Base-by-base conservation (phyloP, 2,797 vertebrate species). In the Carduelis carduelis region DNA sequence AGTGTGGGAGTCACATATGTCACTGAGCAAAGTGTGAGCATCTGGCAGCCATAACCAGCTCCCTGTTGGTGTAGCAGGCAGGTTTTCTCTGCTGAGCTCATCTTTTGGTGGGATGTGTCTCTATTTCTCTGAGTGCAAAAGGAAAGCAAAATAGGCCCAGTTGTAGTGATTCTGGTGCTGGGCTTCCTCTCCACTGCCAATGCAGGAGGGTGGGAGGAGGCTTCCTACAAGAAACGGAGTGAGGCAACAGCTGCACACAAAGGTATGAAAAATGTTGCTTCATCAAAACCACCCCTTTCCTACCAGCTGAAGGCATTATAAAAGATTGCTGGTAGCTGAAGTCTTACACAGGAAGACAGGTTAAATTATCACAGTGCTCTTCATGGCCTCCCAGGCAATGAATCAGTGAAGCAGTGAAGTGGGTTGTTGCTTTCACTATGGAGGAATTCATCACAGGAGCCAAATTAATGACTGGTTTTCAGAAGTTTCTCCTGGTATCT, bases 361-460 rank as follows among this genome's bases (percentile, higher is more conserved):
- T 79, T 96, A 87, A 93, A 89, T 93, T 88, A 95, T 91, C 49
- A 44, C 47, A 16, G 49, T 72, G 83, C 46, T 91, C 85, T 66
- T 91, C 63, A 28, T 20, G 55, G 77, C 86, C 65, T 95, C 69
- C 55, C 52, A 65, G 85, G 87, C 63, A 90, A 94, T 93, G 88
- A 94, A 95, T 95, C 83, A 93, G 71, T 44, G 79, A 79, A 89
- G 57, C 65, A 41, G 61, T 75, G 90, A 91, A 95, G 92, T 57
- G 50, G 63, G 55, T 72, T 90, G 87, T 41, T 71, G 79, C 87
- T 93, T 94, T 92, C 79, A 30, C 59, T 26, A 32, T 1, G 2
- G 77, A 85, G 66, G n/a, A 89, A 93, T 93, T 92, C 39, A 78
- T 96, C 76, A 76, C 9, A 2, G 55, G 59, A 93, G 74, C 85